Base-by-base conservation (phyloP, 2,797 vertebrate species). In the Arnoldichthys spilopterus region DNA sequence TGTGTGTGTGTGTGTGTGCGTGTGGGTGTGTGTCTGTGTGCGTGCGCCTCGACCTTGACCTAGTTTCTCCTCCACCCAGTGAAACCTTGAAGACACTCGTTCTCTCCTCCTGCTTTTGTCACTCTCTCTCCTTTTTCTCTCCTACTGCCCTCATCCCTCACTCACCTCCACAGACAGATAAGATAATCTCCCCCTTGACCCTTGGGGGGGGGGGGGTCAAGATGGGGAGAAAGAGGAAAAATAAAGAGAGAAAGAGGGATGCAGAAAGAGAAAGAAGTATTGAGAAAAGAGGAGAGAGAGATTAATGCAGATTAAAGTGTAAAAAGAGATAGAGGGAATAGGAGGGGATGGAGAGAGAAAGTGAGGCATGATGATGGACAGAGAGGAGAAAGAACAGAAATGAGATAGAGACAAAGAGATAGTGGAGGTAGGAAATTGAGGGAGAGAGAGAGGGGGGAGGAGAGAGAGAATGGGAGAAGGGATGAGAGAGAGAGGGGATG, bases 1-100 rank as follows among this genome's bases (percentile, higher is more conserved):
- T 68, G 66, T 47, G 66, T 15, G 37, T 68, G 66, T 56, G 73
- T 74, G 28, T 32, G 72, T 74, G n/a, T n/a, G n/a, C n/a, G n/a
- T n/a, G n/a, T n/a, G n/a, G n/a, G n/a, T n/a, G n/a, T n/a, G n/a
- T n/a, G 56, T 61, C 56, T 13, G 34, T 74, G 28, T 37, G 45
- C 2, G 45, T 13, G 4, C 45, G 16, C 45, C 45, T 47, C 45
- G 69, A 43, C 63, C 63, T 76, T 76, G 63, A 63, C 26, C 34
- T 12, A 15, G 66, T 40, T 63, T 78, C 69, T 18, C 34, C 11
- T 72, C 16, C 28, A 16, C 64, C 28, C 45, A 6, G 20, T 54
- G 18, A 54, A 54, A 15, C 18, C 8, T 54, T 18, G 51, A 54
- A 54, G 18, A 22, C n/a, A 22, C 51, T n/a, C 51, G n/a, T 54